These are phyloP conservation scores for Nemoura dubitans DNA, from an alignment of 2,888 invertebrate species.

Conservation along the genomic window DNA sequence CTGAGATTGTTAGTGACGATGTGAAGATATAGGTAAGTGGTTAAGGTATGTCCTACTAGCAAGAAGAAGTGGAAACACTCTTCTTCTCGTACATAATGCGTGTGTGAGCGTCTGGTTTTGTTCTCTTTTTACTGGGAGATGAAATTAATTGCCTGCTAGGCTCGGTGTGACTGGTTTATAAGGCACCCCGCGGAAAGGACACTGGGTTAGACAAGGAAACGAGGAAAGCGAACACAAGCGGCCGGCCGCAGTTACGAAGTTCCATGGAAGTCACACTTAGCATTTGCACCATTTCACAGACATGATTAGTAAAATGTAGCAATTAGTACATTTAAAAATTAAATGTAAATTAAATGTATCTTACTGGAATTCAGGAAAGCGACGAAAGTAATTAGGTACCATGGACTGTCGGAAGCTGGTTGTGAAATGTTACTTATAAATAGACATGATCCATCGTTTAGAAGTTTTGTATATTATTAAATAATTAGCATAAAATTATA, in stretches of 20 bases:
- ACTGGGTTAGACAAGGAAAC: slow-evolving; percentile 29
- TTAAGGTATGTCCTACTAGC: slow-evolving; percentile 17
- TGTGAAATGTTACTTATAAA: not conserved
- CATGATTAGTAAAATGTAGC: not conserved
- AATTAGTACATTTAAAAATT: not conserved
- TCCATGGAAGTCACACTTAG: not conserved
- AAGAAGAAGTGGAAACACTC: slow-evolving; percentile 8
- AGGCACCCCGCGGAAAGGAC: slow-evolving; percentile 40
- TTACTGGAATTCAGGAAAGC: not conserved
- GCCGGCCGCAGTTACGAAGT: not conserved
- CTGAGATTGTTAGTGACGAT: slow-evolving; percentile 21
- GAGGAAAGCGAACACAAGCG: not conserved
- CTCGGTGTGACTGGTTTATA: slow-evolving; percentile 44
- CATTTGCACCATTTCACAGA: not conserved
- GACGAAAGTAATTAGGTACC: not conserved
- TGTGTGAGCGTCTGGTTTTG: slow-evolving; percentile 30
- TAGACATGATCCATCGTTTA: not conserved
- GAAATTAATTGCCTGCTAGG: slow-evolving; percentile 45
- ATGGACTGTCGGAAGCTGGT: not conserved
- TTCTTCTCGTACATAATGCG: not conserved
- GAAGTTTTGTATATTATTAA: not conserved
- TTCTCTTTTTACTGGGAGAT: slow-evolving; percentile 17
- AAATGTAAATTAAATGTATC: not conserved
- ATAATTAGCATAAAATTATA: not conserved
- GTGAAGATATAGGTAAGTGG: not conserved